phyloP scores from a whole-genome alignment of 2,797 vertebrate species.

The Protosalanx chinensis region DNA sequence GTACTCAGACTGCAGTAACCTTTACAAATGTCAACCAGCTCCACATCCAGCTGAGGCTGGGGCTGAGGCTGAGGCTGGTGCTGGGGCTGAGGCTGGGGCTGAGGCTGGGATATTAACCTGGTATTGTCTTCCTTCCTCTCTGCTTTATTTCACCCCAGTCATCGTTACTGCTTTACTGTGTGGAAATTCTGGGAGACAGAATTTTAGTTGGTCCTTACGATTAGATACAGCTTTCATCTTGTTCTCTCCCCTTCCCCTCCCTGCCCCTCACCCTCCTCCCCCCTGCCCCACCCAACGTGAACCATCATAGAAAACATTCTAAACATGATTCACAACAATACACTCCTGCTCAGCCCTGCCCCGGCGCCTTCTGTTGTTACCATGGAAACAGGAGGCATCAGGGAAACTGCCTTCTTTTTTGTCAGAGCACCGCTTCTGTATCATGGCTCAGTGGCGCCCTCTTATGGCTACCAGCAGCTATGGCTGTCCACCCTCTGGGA shows the following conservation, averaged over 20 bases:
- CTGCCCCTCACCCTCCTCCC: background rate
- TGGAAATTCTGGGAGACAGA: too few species aligned
- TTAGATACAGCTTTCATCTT: background rate
- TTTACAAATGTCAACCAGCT: too few species aligned
- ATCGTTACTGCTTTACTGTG: too few species aligned
- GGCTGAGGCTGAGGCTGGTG: too few species aligned
- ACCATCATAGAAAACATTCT: background rate
- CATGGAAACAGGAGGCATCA: slow-evolving; percentile 15
- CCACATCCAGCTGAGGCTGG: too few species aligned
- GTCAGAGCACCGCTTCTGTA: background rate
- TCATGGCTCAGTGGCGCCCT: slow-evolving; percentile 5
- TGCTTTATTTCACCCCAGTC: too few species aligned
- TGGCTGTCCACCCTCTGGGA: background rate
- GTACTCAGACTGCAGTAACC: too few species aligned
- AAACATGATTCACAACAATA: background rate
- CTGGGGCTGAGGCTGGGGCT: too few species aligned
- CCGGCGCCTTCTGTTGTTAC: background rate
- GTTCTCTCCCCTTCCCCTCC: background rate
- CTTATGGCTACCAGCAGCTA: slow-evolving; percentile 1
- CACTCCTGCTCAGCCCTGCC: background rate
- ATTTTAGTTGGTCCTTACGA: too few species aligned
- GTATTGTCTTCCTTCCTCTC: too few species aligned
- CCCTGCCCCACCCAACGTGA: background rate
- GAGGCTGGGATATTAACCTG: too few species aligned
- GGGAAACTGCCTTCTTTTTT: background rate